Percentiles rank a stretch among this genome's conserved stretches.
Evolutionary conservation across 1,140 invertebrate species (phyloP).

Genomic region (Drosophila arizonae): DNA sequence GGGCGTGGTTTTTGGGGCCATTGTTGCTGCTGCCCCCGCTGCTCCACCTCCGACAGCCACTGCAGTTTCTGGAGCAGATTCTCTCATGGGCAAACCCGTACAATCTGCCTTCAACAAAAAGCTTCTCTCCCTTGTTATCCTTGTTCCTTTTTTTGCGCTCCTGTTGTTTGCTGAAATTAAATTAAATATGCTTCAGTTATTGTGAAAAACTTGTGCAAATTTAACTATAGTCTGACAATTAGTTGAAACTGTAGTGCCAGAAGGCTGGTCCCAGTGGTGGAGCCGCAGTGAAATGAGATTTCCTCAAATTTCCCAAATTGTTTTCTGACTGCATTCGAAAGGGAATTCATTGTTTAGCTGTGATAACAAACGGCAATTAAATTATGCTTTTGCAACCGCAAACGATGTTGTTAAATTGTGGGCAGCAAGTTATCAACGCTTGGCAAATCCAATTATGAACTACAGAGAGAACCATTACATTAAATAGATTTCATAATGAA

Average conservation of each 20-base stretch:
- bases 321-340: background rate
- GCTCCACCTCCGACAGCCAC: conserved; percentile 8
- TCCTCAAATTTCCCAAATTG: conserved; percentile 18
- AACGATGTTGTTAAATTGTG: background rate
- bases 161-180: conserved; percentile 59
- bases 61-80: conserved; percentile 44
- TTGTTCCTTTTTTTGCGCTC: background rate
- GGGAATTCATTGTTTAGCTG: conserved; percentile 8
- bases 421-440: background rate
- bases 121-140: background rate
- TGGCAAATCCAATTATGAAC: background rate
- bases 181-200: conserved; percentile 50
- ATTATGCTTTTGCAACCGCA: conserved; percentile 8
- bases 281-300: conserved; percentile 34
- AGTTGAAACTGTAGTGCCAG: conserved; percentile 5
- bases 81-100: conserved; percentile 30
- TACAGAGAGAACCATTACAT: background rate
- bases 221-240: conserved; percentile 47
- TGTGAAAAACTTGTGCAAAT: conserved; percentile 52
- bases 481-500: too few relatives aligned
- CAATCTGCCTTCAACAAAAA: conserved; percentile 29
- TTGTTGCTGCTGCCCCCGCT: conserved; percentile 24
- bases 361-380: conserved; percentile 16
- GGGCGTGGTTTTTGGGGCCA: conserved; percentile 41
- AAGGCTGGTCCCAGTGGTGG: background rate